Conservation (phyloP, 2,888 invertebrate genomes). For the Lasiommata megera region DNA sequence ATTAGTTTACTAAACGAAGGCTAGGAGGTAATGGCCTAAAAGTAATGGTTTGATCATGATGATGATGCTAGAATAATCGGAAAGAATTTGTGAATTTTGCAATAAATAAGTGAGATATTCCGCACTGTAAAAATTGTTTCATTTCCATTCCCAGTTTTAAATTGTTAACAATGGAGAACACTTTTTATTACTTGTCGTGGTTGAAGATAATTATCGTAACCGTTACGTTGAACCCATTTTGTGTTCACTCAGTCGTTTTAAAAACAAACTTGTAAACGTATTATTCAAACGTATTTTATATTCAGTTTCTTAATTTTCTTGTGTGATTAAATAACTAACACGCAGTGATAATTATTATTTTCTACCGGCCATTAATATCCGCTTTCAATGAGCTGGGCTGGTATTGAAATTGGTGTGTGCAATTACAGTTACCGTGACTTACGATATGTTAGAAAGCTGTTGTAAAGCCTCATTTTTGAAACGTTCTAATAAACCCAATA, state of each 20-base stretch:
- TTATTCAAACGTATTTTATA: conserved; percentile 16
- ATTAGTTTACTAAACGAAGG: no score
- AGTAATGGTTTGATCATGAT: no score
- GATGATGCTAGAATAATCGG: no score
- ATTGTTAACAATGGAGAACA: conserved; percentile 16
- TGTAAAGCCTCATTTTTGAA: neutral
- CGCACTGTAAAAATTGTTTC: conserved; percentile 8
- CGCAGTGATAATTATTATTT: conserved; percentile 22
- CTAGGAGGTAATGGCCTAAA: no score
- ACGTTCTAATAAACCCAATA: neutral
- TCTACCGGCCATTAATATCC: conserved; percentile 16
- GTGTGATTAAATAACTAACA: conserved; percentile 20
- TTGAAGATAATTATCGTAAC: conserved; percentile 20
- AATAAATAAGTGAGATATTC: conserved; percentile 1
- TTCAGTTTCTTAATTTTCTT: conserved; percentile 13
- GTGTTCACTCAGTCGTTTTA: conserved; percentile 25
- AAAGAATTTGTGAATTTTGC: neutral
- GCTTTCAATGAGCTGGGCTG: conserved; percentile 15
- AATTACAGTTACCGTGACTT: conserved; percentile 25
- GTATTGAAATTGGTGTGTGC: conserved; percentile 13
- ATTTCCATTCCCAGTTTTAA: conserved; percentile 18
- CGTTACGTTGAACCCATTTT: conserved; percentile 25
- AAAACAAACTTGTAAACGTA: conserved; percentile 21
- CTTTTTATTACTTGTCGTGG: conserved; percentile 23
- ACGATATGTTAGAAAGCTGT: conserved; percentile 16